phyloP scores from a whole-genome alignment of 2,797 vertebrate genomes.

The Syndactyla subalaris region DNA sequence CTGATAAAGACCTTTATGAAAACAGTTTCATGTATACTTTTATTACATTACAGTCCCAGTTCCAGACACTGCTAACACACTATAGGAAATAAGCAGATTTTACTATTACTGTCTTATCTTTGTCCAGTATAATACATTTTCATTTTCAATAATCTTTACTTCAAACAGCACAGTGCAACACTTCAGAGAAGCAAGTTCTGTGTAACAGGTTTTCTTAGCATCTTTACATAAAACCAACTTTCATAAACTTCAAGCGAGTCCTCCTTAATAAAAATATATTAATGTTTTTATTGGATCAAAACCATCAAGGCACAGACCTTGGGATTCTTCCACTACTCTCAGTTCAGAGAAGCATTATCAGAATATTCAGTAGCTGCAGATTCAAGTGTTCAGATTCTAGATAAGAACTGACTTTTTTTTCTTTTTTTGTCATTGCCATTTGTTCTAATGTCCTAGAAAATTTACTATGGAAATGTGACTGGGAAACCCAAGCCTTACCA shows the following conservation, averaged over 20 bases:
- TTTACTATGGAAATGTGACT: neutral
- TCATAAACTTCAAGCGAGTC: neutral
- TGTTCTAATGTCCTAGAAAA: neutral
- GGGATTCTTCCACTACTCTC: neutral
- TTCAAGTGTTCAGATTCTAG: neutral
- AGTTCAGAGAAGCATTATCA: neutral
- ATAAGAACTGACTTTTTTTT: neutral
- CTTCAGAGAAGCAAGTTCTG: neutral
- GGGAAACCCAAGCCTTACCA: neutral
- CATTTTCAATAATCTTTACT: conserved; percentile 5
- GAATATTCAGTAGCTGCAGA: neutral
- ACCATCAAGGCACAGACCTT: neutral
- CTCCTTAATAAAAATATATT: conserved; percentile 9
- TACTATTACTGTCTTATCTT: conserved; percentile 1
- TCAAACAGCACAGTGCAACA: neutral
- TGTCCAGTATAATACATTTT: neutral
- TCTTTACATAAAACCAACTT: conserved; percentile 19
- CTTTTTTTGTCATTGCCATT: neutral
- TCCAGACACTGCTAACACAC: neutral
- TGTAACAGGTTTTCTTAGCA: conserved; percentile 2
- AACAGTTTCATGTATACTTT: neutral
- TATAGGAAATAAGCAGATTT: conserved; percentile 3
- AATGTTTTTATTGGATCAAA: neutral
- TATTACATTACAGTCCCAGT: neutral
- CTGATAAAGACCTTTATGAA: neutral